Evolutionary conservation across 2,888 invertebrate species (phyloP), one percentile per base, ranked within the genome.

Genomic region (Andrena bucephala): DNA sequence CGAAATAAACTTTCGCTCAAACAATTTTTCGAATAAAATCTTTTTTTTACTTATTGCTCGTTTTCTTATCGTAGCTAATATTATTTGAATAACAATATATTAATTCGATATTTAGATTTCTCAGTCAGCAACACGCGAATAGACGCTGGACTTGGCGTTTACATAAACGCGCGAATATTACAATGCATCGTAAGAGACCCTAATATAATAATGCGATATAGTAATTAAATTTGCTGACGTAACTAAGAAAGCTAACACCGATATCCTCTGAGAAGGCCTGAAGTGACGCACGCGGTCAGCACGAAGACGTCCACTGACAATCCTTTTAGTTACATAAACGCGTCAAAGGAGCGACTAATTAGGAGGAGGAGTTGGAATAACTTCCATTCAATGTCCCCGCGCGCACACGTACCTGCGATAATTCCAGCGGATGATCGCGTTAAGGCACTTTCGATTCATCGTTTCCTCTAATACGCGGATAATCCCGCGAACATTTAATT

Each of bases 301-400:
- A 24, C 24, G 36, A 73, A 31, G 42, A 42, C 24, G 29, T 65
- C 63, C 20, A 6, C 13, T 24, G 54, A 54, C 72, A 42, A 68
- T 60, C 68, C 33, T 60, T 76, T 63, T 2, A n/a, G 63, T 72
- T 72, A 77, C 16, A 54, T 50, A 76, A 76, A 65, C 57, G 63
- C 2, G 33, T 13, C 42, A n/a, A 33, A 71, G 27, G 2, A n/a
- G 27, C 4, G 48, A 65, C 65, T 33, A 36, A 65, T 72, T 71
- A 59, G n/a, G 13, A 1, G 50, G 50, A 27, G 27, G 1, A 31
- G 62, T 50, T 48, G 20, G 7, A 60, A 71, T 10, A 65, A 33
- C 42, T 65, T 65, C 8, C 33, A 72, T 65, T 57, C 57, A 59
- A 77, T 77, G 72, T 59, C 10, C 48, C 20, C 5, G 48, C 8